These are phyloP conservation scores for Eledone cirrhosa DNA, from an alignment of 2,888 invertebrate species.

Conservation along the genomic window DNA sequence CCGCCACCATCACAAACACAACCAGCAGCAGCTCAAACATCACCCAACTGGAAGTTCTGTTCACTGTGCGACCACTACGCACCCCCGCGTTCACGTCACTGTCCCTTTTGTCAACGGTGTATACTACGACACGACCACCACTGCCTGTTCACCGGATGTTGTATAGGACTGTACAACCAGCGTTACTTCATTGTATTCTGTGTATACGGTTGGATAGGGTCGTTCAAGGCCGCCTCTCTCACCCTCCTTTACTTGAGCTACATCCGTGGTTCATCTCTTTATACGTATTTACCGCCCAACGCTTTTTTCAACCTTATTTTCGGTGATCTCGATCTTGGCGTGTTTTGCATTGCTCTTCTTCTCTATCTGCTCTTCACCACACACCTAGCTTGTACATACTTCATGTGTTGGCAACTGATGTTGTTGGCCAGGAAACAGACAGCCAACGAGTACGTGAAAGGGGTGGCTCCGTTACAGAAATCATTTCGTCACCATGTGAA, in stretches of 20 bases:
- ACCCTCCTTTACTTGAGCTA: conserved; percentile 43
- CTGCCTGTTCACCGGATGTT: conserved; percentile 66
- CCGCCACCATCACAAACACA: neutral
- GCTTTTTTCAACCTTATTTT: conserved; percentile 40
- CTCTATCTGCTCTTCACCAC: conserved; percentile 46
- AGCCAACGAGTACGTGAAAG: conserved; percentile 54
- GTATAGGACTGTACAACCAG: conserved; percentile 68
- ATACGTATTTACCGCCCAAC: conserved; percentile 51
- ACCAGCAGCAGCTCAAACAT: neutral
- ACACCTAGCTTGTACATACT: conserved; percentile 43
- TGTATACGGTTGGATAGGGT: conserved; percentile 52
- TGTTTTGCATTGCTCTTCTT: conserved; percentile 42
- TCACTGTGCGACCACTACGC: conserved; percentile 46
- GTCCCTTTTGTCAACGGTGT: conserved; percentile 65
- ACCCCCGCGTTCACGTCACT: conserved; percentile 65
- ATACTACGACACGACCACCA: conserved; percentile 68
- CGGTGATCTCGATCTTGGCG: conserved; percentile 40
- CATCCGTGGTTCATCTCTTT: conserved; percentile 42
- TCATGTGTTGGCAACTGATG: conserved; percentile 51
- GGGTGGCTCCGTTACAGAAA: conserved; percentile 44
- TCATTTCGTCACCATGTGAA: conserved; percentile 44
- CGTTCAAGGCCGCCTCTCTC: conserved; percentile 42
- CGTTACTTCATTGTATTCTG: conserved; percentile 67
- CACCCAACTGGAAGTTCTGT: conserved; percentile 47
- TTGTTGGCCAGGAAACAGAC: conserved; percentile 54